Evolutionary conservation across 2,797 vertebrate species (phyloP), one percentile per base, ranked within the genome.

Genomic region (Ciconia nigra): DNA sequence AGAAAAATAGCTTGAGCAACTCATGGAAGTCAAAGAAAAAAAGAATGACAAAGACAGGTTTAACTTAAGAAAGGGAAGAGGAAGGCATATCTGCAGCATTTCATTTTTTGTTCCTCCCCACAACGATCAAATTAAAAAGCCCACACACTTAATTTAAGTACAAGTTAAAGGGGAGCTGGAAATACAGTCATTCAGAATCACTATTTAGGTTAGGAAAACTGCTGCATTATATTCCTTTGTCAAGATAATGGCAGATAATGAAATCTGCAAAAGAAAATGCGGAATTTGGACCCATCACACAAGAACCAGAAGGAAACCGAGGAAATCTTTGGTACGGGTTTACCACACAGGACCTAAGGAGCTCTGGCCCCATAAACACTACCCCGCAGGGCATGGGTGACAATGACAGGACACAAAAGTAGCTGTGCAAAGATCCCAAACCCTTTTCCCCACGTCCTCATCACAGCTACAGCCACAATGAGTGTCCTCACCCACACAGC

Each of bases 81-180:
- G 91, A 94, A 91, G 87, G 89, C 55, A 65, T 10, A 82, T 35
- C 91, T 89, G 71, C 89, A 87, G 82, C 57, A 2, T n/a, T 91
- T 73, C 78, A 46, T 26, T 46, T 46, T 76, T 70, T 97, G 91
- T 55, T 94, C 95, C 61, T 91, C 93, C 82, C 42, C 91, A 82
- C 74, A 69, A 79, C 0, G 51, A 87, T 90, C 87, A 72, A 89
- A 96, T 93, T 93, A 85, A 87, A 63, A 95, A 96, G 62, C 95
- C 96, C 95, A 96, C 96, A 95, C 90, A 33, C 41, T 59, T 29
- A 51, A 96, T 72, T 82, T 61, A 95, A 96, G 91, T 47, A 33
- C 63, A 80, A 87, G 82, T 79, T 87, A 44, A 44, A 91, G 79
- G 82, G 83, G 94, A 93, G 94, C 59, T 94, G 78, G 66, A 35